Evolutionary conservation across 2,888 invertebrate genomes (phyloP).

Genomic region (Noctuana brunneofusca): DNA sequence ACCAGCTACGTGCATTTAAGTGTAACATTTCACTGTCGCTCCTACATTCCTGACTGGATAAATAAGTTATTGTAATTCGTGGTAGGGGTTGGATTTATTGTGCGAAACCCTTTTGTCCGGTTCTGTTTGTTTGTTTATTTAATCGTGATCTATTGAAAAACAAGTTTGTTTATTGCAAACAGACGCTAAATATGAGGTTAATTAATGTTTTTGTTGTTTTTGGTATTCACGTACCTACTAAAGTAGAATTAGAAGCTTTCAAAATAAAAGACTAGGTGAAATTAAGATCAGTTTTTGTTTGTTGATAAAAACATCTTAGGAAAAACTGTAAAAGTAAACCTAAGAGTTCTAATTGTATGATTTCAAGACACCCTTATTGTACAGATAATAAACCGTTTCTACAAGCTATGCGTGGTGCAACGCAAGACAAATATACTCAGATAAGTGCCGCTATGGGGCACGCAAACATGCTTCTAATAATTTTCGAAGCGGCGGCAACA

Average conservation of each 20-base stretch:
- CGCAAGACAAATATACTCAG: constrained; percentile 4
- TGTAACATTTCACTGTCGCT: neutral
- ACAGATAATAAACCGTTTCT: neutral
- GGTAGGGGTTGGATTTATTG: neutral
- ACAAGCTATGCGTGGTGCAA: neutral
- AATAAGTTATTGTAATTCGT: neutral
- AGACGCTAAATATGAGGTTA: neutral
- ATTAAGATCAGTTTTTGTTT: too few relatives aligned
- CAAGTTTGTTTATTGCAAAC: neutral
- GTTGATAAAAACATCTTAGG: too few relatives aligned
- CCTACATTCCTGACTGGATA: neutral
- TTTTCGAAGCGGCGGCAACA: neutral
- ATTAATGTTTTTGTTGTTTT: neutral
- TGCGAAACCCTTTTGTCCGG: neutral
- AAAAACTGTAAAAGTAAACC: neutral
- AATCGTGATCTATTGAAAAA: neutral
- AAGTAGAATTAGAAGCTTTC: too few relatives aligned
- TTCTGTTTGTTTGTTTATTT: neutral
- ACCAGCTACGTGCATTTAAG: neutral
- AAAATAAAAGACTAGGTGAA: too few relatives aligned
- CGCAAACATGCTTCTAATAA: neutral
- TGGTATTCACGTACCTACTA: too few relatives aligned
- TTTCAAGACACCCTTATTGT: neutral
- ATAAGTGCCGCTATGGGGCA: neutral
- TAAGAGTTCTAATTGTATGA: neutral